Conservation (phyloP, 2,797 vertebrate species). For the Paratrypauchen microcephalus region DNA sequence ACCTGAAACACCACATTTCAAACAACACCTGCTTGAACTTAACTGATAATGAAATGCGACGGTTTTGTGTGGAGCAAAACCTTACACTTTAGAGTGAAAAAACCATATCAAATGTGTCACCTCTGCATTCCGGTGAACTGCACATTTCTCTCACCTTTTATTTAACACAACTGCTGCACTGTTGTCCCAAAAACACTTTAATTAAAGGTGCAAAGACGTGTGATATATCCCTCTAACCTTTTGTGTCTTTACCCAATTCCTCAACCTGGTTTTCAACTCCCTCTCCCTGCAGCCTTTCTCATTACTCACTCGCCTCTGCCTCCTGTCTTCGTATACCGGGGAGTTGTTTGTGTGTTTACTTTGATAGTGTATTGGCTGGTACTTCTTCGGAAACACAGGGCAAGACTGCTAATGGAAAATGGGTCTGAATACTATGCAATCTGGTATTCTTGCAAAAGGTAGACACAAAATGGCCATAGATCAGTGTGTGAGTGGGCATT, state of each 20-base stretch:
- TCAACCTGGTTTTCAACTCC: conserved; percentile 17
- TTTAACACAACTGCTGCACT: background rate
- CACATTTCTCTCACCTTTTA: conserved; percentile 7
- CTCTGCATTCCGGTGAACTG: background rate
- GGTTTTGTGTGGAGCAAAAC: background rate
- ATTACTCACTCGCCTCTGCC: conserved; percentile 34
- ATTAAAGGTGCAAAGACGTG: conserved; percentile 12
- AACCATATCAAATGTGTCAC: background rate
- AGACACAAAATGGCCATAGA: background rate
- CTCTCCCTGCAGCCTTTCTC: conserved; percentile 10
- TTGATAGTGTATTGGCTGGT: conserved; percentile 44
- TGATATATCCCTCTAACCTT: conserved; percentile 1
- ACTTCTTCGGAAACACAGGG: conserved; percentile 38
- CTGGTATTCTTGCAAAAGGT: background rate
- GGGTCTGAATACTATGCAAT: conserved; percentile 19
- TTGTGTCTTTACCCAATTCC: conserved; percentile 19
- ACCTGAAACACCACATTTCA: too few relatives aligned
- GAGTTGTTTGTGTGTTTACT: conserved; percentile 35
- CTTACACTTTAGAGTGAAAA: background rate
- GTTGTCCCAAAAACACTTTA: conserved; percentile 33
- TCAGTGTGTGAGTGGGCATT: background rate
- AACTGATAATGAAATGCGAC: background rate
- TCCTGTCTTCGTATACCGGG: conserved; percentile 21
- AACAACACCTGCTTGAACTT: background rate
- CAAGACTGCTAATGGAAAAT: conserved; percentile 29